These are phyloP conservation scores for Neolamprologus falcicula DNA, from an alignment of 2,113 vertebrate species.

Conservation along the genomic window DNA sequence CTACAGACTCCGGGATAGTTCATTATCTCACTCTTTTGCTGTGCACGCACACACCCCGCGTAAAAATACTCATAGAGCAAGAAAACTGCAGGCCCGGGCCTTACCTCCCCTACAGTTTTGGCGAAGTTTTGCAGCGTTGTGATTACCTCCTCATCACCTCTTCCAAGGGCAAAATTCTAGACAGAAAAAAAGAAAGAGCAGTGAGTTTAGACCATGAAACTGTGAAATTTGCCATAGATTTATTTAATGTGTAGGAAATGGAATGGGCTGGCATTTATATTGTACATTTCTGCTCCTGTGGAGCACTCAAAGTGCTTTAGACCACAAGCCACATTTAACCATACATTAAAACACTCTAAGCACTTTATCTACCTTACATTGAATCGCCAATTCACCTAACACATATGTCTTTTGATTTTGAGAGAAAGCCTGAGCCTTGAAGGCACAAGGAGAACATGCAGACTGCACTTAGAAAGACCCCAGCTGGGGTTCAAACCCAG, in stretches of 20 bases:
- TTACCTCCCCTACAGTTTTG: slow-evolving; percentile 92
- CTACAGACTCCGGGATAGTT: not conserved
- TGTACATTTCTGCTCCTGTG: not conserved
- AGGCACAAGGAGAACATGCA: not conserved
- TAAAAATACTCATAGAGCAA: not conserved
- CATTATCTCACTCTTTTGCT: not conserved
- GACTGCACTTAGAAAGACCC: not conserved
- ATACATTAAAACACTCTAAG: not conserved
- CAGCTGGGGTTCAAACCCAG: not conserved
- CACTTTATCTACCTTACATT: not conserved
- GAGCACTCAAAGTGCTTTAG: not conserved
- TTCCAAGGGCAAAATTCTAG: slow-evolving; percentile 95
- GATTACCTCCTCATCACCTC: slow-evolving; percentile 97
- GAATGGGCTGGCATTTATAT: not conserved
- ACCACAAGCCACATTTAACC: not conserved
- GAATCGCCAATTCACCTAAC: not conserved
- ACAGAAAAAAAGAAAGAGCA: slow-evolving; percentile 1
- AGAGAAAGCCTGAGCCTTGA: not conserved
- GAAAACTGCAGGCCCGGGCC: not conserved
- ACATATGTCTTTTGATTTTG: not conserved
- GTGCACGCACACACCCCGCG: not conserved
- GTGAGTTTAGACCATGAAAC: not conserved
- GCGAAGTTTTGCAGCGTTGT: slow-evolving; percentile 87
- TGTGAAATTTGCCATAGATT: not conserved
- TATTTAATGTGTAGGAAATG: not conserved